These are phyloP conservation scores for Malacoraja senta DNA, from an alignment of 2,797 vertebrate species.

Conservation along the genomic window DNA sequence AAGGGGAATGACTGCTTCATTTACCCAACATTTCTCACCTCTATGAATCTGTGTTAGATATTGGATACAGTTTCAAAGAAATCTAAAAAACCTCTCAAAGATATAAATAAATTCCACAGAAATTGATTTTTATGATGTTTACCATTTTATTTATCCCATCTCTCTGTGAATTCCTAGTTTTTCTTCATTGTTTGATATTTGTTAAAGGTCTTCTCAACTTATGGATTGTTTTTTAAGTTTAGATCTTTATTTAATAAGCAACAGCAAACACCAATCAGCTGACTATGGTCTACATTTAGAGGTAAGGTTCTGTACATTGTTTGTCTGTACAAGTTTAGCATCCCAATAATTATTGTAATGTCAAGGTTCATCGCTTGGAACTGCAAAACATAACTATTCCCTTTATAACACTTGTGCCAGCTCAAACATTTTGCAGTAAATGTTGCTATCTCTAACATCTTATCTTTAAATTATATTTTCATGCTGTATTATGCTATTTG, in stretches of 20 bases:
- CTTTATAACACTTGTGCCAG: background rate
- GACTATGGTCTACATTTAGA: too few species aligned
- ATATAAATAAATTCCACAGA: too few species aligned
- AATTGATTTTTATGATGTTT: too few species aligned
- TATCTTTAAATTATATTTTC: background rate
- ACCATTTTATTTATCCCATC: too few species aligned
- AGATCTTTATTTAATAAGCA: too few species aligned
- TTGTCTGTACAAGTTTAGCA: background rate
- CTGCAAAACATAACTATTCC: background rate
- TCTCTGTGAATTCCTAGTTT: too few species aligned
- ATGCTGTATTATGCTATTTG: background rate
- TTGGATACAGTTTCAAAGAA: background rate
- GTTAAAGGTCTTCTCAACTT: too few species aligned
- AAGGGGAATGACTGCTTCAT: background rate
- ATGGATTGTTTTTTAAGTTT: too few species aligned
- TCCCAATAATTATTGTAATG: background rate
- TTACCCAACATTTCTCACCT: background rate
- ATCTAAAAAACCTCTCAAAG: too few species aligned
- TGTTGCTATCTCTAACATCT: background rate
- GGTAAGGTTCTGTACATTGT: too few species aligned
- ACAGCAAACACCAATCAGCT: too few species aligned
- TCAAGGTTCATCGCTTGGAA: background rate
- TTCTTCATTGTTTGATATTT: too few species aligned
- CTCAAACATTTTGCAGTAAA: background rate
- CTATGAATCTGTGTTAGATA: background rate